Evolutionary conservation across 2,888 invertebrate species (phyloP), one percentile per base, ranked within the genome.

Genomic region (Hirtodrosophila histrioides): DNA sequence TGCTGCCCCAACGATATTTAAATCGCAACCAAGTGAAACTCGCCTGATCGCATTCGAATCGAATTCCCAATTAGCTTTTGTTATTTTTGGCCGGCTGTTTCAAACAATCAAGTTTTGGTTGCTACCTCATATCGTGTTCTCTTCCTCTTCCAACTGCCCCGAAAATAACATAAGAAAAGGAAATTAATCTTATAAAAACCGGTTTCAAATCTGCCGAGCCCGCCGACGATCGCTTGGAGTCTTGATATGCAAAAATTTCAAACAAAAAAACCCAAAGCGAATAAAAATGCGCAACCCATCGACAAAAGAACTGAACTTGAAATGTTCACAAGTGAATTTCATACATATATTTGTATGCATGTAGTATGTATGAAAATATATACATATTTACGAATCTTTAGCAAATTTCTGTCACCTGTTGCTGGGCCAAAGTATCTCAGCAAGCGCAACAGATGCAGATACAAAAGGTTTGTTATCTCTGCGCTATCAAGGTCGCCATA

Each of bases 131-230:
- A 43, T 35, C 39, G 33, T 3, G 12, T 43, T 69, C 41, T 68
- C 57, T 51, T 60, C 54, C 29, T 48, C 45, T 54, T 62, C 9
- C 51, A 58, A 17, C 41, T 44, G 50, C 31, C 43, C 51, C 55
- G 29, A 53, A 71, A 66, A 57, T 54, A 57, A 7, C 53, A 29
- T 37, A 57, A 55, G 33, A 48, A 67, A 57, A 50, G 41, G 36
- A 55, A 68, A 72, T 58, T 63, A 29, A 55, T 68, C 48, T 63
- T 51, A 29, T 11, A 23, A 27, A 69, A 72, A 69, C 73, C 49
- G 40, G 69, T 73, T 49, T 45, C 6, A n/a, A 49, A 69, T 12
- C 37, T 39, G 57, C 54, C 55, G 68, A 58, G 12, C 58, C 63
- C 17, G 44, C 43, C 46, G 51, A 36, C 55, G 7, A 31, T 31